Base-by-base conservation (phyloP, 2,113 vertebrate species). In the Otolemur garnettii region DNA sequence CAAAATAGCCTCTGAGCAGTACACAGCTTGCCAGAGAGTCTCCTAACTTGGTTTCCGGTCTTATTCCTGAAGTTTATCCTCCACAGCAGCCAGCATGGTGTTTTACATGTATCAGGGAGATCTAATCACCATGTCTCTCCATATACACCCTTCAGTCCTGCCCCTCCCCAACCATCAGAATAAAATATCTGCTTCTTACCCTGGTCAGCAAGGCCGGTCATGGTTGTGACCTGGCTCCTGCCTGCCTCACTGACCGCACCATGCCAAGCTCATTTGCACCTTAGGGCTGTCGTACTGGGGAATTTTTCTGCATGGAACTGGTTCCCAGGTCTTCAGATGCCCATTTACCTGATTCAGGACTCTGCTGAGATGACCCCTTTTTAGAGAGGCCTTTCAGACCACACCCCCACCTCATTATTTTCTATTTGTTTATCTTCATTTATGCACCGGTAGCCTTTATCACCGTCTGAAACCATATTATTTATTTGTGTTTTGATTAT, bases 191-290 rank as follows among this genome's bases (percentile, higher is more conserved):
- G 4, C 7, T 59, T 55, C 69, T 57, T 9, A 4, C 21, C 57
- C 7, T 28, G 57, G 26, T n/a, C 53, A 19, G 0, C 10, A 21
- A 79, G 53, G 38, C 33, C 50, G 0, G 0, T 15, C 18, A 18
- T 22, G 42, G 9, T 17, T 22, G 72, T 35, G 78, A 7, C 17
- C 69, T 83, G 85, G 15, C 11, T 38, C 55, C 57, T 28, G 12
- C 69, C 53, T 2, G 0, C 12, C 30, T 79, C 18, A 0, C 8
- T 12, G 71, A 19, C 35, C 6, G n/a, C 28, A 42, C 28, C 9
- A 1, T 17, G 17, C 53, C 17, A 45, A 2, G n/a, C 55, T 68
- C 55, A 13, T 75, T 21, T 19, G 24, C 42, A 45, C 60, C n/a
- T 42, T 1, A 11, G 71, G 14, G 13, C 93, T 45, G 13, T 7